Base-by-base conservation (phyloP, 2,888 invertebrate species). In the Mimachlamys varia region DNA sequence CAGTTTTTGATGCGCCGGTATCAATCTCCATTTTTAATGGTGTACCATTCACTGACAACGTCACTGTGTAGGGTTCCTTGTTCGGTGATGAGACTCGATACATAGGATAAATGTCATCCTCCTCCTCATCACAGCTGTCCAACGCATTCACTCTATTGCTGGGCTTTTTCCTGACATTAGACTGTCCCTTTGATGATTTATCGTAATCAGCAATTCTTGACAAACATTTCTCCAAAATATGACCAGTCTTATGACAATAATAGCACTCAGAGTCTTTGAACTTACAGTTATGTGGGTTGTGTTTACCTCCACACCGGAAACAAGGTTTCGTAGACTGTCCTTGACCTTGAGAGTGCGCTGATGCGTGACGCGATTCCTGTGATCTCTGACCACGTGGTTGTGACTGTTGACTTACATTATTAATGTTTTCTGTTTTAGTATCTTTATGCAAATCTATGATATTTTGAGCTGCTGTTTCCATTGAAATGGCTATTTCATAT, bases 401-500 rank as follows among this genome's bases (percentile, higher is more conserved):
- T 15, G 19, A 55, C 55, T 55, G 12, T 55, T n/a, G n/a, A 15
- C 27, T 38, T 22, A 87, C 87, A 37, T 87, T 38, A 22, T 37
- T 87, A 13, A 27, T 22, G 17, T 3, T 19, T 3, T 38, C 38
- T 7, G 38, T 19, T 19, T 19, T 55, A 13, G 19, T 19, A 19
- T 55, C 17, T 55, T 19, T 19, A 13, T 76, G 62, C 62, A 76
- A 76, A n/a, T 88, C 88, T 49, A 44, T 37, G 38, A 88, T 44
- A 88, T 88, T 88, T 88, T 88, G 37, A 4, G 49, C 49, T 7
- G 88, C 49, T 49, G 88, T 88, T 88, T 88, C 88, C 49, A 88
- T 88, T 12, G 38, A 44, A 4, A 88, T 7, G 2, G 88, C 38
- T 88, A 88, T 88, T 88, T 88, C 88, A 88, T 88, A 88, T 19